phyloP scores from a whole-genome alignment of 2,888 invertebrate species.

The Lucinisca nassula region DNA sequence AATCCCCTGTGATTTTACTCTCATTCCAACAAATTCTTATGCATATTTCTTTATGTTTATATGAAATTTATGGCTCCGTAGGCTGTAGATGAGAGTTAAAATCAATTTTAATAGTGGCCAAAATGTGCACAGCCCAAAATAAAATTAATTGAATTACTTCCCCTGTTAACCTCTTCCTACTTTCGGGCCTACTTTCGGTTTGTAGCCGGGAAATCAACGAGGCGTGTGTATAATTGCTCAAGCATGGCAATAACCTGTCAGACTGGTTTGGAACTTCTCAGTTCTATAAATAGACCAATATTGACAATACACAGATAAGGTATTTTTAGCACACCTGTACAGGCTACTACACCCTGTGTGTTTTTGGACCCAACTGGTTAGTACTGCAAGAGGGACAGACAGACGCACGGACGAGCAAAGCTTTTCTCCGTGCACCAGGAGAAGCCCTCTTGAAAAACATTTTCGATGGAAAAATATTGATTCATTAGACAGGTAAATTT shows the following conservation, averaged over 20 bases:
- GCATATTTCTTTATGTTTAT: background rate
- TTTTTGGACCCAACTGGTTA: background rate
- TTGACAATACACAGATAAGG: slow-evolving; percentile 67
- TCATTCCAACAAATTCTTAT: too few relatives aligned
- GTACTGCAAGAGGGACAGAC: background rate
- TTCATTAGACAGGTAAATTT: background rate
- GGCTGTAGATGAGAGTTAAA: background rate
- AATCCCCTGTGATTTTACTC: too few relatives aligned
- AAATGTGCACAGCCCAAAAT: background rate
- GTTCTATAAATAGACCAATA: slow-evolving; percentile 55
- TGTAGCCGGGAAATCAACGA: slow-evolving; percentile 32
- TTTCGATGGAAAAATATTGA: slow-evolving; percentile 1
- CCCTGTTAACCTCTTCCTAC: background rate
- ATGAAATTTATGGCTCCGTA: background rate
- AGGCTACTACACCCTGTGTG: slow-evolving; percentile 61
- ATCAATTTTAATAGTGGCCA: background rate
- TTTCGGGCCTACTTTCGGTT: background rate
- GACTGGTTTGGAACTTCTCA: slow-evolving; percentile 54
- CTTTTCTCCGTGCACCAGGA: background rate
- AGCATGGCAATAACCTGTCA: slow-evolving; percentile 58
- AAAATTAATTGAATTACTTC: background rate
- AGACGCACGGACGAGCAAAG: slow-evolving; percentile 49
- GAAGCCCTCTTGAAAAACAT: background rate
- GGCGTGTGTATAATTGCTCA: slow-evolving; percentile 34
- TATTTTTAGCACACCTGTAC: slow-evolving; percentile 63